Conservation (phyloP, 2,888 invertebrate genomes). For the Perdita meconis region DNA sequence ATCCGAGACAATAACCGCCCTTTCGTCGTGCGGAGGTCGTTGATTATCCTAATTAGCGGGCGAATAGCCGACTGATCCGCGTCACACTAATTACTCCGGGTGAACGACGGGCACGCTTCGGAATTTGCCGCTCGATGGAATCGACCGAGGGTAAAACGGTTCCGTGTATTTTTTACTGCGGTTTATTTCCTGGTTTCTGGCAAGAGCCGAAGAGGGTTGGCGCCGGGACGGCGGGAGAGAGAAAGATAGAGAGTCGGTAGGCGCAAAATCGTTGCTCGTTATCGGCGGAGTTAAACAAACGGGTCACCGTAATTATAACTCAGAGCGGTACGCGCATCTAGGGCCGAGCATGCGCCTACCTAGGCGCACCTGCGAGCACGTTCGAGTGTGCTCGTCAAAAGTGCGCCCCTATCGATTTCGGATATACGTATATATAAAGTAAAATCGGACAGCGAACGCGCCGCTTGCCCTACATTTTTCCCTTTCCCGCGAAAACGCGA, state of each 20-base stretch:
- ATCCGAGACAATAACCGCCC: slow-evolving; percentile 7
- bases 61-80: slow-evolving; percentile 3
- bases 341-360: slow-evolving; percentile 53
- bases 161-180: slow-evolving; percentile 25
- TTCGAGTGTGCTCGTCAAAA: slow-evolving; percentile 61
- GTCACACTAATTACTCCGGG: slow-evolving; percentile 32
- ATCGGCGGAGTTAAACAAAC: slow-evolving; percentile 67
- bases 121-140: slow-evolving; percentile 43
- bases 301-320: slow-evolving; percentile 62
- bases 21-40: background rate
- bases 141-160: slow-evolving; percentile 16
- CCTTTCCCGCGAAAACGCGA: slow-evolving; percentile 21
- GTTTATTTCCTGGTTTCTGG: background rate
- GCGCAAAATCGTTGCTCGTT: slow-evolving; percentile 69
- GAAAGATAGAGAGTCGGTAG: background rate
- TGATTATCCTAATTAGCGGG: slow-evolving; percentile 13
- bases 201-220: background rate
- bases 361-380: slow-evolving; percentile 48
- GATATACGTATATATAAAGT: slow-evolving; percentile 54
- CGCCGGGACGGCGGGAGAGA: background rate
- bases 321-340: slow-evolving; percentile 40
- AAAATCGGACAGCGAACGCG: slow-evolving; percentile 46
- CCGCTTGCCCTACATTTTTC: slow-evolving; percentile 49
- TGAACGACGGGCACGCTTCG: background rate
- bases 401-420: slow-evolving; percentile 65